Evolutionary conservation across 2,113 vertebrate species (phyloP), one percentile per base, ranked within the genome.

Genomic region (Stomatorhinus ivindoensis): DNA sequence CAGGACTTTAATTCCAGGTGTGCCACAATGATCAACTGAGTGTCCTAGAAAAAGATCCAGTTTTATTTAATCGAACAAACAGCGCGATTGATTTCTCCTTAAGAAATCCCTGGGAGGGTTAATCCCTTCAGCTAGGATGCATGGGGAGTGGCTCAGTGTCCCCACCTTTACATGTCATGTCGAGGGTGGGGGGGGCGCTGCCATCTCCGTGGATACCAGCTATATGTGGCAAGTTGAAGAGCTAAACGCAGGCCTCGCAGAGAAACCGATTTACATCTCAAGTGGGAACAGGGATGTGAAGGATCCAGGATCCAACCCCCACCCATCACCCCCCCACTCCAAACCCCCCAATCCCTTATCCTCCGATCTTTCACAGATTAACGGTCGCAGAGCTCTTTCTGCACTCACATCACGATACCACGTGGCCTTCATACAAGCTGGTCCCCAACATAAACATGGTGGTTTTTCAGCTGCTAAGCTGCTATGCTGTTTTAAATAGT

Each of bases 191-290:
- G 47, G 42, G n/a, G 89, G 91, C 48, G 51, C 88, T 76, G 91
- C 50, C 15, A 93, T 93, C 91, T 92, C 94, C 90, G 92, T 91
- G 92, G 93, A 88, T 91, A 93, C 3, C 92, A 89, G 86, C 3
- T 24, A 55, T 88, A 27, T n/a, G 90, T 89, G 89, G 88, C 89
- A 90, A 92, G 92, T 89, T 90, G 93, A 58, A 44, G 61, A 42
- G 58, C n/a, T 46, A 88, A 73, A 73, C 46, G 8, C 61, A 47
- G 46, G 5, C 83, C 89, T 93, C 92, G 89, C 93, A 94, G 94
- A 92, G 91, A 87, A 90, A 95, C 95, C 95, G 92, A 97, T 96
- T 96, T 96, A 95, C 95, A 96, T 96, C 95, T 96, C 93, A 95
- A 96, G 95, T 92, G 95, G 93, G 91, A 93, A 89, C 93, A 91